These are phyloP conservation scores for Pogonomyrmex barbatus DNA, from an alignment of 1,140 invertebrate genomes.

Conservation along the genomic window DNA sequence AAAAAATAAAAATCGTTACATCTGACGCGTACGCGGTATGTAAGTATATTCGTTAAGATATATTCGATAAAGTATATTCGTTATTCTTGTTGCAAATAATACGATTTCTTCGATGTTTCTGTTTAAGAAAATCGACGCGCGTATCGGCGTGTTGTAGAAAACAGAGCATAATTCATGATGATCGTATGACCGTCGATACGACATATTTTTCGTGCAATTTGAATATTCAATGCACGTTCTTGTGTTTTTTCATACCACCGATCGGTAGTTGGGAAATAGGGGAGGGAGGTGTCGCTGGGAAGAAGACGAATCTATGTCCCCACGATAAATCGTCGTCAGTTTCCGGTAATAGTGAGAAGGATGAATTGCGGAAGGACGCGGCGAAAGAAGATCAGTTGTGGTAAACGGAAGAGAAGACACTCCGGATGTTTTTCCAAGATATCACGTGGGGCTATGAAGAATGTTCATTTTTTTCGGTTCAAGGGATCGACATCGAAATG, in stretches of 20 bases:
- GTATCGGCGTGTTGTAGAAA: not conserved
- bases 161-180: not conserved
- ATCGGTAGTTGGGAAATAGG: not conserved
- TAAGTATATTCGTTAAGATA: not conserved
- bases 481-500: not conserved
- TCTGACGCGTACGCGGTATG: not conserved
- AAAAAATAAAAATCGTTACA: not conserved
- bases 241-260: not conserved
- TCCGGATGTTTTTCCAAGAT: conserved; percentile 2
- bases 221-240: conserved; percentile 25
- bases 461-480: not conserved
- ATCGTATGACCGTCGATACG: not conserved
- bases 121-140: not conserved
- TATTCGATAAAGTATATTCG: not conserved
- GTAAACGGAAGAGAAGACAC: not conserved
- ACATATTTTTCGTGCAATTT: not conserved
- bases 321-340: not conserved
- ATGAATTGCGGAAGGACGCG: conserved; percentile 16
- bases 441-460: not conserved
- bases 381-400: conserved; percentile 3
- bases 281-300: not conserved
- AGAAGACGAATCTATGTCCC: not conserved
- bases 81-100: not conserved
- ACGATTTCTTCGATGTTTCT: not conserved
- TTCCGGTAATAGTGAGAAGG: not conserved